Evolutionary conservation across 2,113 vertebrate species (phyloP), one percentile per base, ranked within the genome.

Genomic region (Tamias sibiricus): DNA sequence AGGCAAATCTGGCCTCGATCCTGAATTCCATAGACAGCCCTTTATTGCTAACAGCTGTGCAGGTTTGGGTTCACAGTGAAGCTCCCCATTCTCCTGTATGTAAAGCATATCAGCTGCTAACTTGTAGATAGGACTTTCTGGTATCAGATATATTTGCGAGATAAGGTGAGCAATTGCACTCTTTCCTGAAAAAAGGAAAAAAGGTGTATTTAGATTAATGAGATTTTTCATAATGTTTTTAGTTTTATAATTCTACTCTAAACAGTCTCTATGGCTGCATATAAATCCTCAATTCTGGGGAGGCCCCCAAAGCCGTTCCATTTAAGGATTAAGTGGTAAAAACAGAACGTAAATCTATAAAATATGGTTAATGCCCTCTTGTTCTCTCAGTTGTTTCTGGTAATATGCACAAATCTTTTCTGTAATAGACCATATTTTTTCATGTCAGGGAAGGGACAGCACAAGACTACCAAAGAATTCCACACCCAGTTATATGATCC

Each of bases 1-100:
- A 96, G 75, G 57, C 87, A 92, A 92, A 71, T 59, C 59, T 97
- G 94, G 77, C 68, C 42, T 84, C 12, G 0, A 30, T 90, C 66
- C 76, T 81, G 52, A 85, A 94, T 94, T 90, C 88, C 88, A 95
- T 17, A 82, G 72, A 74, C 40, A 91, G 59, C 8, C 42, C 20
- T 69, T 96, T 90, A 92, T 95, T 95, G 68, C 68, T 95, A 96
- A 74, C 59, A 96, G 96, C 91, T 96, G 90, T 47, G 75, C 22
- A 35, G n/a, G 2, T 90, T 64, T 85, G 72, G 10, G 11, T 40
- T 71, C 24, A n/a, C 8, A 62, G 0, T 7, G 12, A 14, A 72
- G 30, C 4, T 12, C 26, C 13, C 35, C 13, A 8, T 62, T 84
- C 44, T 83, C 77, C 86, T 40, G 1, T 26, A 75, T 16, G 7